Conservation (phyloP, 1,140 invertebrate genomes). For the Neoseiulus cucumeris region DNA sequence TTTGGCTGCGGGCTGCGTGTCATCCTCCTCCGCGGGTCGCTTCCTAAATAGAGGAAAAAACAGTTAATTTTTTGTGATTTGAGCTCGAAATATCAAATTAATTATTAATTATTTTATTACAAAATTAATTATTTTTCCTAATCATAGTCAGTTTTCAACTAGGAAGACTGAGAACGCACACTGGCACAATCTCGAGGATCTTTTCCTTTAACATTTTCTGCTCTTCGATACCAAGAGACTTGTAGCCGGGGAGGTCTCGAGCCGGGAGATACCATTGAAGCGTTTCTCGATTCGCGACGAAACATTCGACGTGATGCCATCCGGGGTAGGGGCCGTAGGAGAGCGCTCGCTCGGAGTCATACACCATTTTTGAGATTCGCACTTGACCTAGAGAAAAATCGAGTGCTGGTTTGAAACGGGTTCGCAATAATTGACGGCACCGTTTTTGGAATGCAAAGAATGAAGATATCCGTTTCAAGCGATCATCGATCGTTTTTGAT, state of each 20-base stretch:
- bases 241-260: slow-evolving; percentile 49
- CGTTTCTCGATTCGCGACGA: slow-evolving; percentile 50
- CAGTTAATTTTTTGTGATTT: slow-evolving; percentile 7
- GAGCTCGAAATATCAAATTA: too few species aligned
- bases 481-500: not conserved
- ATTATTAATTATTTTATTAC: too few species aligned
- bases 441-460: too few species aligned
- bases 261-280: slow-evolving; percentile 51
- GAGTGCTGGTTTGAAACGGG: not conserved
- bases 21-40: slow-evolving; percentile 26
- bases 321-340: slow-evolving; percentile 46
- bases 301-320: slow-evolving; percentile 87
- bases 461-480: too few species aligned
- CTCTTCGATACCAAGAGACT: slow-evolving; percentile 48
- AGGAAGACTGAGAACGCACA: too few species aligned
- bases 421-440: too few species aligned
- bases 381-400: slow-evolving; percentile 40
- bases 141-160: too few species aligned
- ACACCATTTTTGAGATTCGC: slow-evolving; percentile 66
- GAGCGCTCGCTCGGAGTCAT: slow-evolving; percentile 50
- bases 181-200: slow-evolving; percentile 37
- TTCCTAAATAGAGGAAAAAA: slow-evolving; percentile 23
- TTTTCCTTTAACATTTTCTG: slow-evolving; percentile 42
- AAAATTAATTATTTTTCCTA: too few species aligned
- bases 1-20: slow-evolving; percentile 22